Evolutionary conservation across 1,140 invertebrate species (phyloP).

Genomic region (Sarcophaga bullata): DNA sequence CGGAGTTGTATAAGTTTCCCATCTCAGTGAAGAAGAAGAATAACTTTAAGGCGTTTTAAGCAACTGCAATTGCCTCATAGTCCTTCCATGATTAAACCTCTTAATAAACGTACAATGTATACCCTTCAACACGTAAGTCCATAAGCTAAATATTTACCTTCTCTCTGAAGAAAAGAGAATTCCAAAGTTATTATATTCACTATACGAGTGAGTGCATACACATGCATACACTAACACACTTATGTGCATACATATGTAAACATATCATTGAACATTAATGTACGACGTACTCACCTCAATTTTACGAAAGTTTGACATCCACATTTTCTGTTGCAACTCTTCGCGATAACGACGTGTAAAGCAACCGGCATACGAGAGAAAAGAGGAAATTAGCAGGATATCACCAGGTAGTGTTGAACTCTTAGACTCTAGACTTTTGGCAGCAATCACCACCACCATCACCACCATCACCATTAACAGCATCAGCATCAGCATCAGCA

Average conservation of each 20-base stretch:
- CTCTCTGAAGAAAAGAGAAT: no score
- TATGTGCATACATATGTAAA: neutral
- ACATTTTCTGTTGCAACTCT: constrained; percentile 83
- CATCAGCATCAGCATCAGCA: neutral
- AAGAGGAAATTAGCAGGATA: constrained; percentile 88
- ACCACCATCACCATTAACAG: no score
- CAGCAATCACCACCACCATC: constrained; percentile 57
- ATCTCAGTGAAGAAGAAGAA: no score
- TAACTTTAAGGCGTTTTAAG: no score
- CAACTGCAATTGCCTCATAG: no score
- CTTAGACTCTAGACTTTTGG: constrained; percentile 67
- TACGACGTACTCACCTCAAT: constrained; percentile 67
- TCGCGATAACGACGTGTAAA: constrained; percentile 88
- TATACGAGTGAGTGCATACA: no score
- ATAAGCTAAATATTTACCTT: no score
- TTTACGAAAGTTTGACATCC: constrained; percentile 68
- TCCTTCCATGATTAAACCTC: no score
- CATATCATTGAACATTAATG: neutral
- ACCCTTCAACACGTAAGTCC: no score
- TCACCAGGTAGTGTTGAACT: constrained; percentile 89
- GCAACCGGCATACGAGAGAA: constrained; percentile 95
- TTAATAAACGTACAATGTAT: no score
- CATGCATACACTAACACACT: neutral
- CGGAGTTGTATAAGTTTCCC: no score
- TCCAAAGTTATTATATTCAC: no score